phyloP scores from a whole-genome alignment of 2,797 vertebrate genomes.

The Esox lucius region DNA sequence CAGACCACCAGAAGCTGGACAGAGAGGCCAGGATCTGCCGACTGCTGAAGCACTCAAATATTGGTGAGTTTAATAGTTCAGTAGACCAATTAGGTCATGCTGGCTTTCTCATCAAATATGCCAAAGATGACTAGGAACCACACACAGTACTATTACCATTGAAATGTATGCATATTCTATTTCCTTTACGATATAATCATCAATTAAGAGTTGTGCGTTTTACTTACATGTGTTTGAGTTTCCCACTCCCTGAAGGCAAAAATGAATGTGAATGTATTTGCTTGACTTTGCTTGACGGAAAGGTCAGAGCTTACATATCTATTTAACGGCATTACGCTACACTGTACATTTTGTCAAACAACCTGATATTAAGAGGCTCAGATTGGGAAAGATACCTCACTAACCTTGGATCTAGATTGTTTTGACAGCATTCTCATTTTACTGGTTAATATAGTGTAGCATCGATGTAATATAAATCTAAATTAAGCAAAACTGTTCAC shows the following conservation, averaged over 20 bases:
- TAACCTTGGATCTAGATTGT: background rate
- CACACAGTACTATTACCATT: background rate
- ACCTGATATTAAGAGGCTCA: background rate
- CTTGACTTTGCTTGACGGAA: background rate
- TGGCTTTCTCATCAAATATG: background rate
- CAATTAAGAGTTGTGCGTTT: no score
- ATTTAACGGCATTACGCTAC: background rate
- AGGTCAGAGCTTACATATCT: background rate
- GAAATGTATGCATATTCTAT: background rate
- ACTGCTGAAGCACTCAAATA: conserved; percentile 86
- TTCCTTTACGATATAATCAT: background rate
- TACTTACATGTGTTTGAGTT: no score
- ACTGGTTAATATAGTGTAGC: background rate
- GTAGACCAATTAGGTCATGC: background rate
- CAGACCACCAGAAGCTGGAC: conserved; percentile 89
- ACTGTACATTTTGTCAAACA: background rate
- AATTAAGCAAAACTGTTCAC: background rate
- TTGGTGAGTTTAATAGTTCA: conserved; percentile 72
- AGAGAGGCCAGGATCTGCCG: conserved; percentile 87
- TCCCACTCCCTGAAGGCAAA: no score
- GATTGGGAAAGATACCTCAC: background rate
- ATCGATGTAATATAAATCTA: background rate
- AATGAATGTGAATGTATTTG: background rate
- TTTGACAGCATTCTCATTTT: background rate
- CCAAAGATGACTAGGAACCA: no score